Base-by-base conservation (phyloP, 2,888 invertebrate genomes). In the Noctua janthe region DNA sequence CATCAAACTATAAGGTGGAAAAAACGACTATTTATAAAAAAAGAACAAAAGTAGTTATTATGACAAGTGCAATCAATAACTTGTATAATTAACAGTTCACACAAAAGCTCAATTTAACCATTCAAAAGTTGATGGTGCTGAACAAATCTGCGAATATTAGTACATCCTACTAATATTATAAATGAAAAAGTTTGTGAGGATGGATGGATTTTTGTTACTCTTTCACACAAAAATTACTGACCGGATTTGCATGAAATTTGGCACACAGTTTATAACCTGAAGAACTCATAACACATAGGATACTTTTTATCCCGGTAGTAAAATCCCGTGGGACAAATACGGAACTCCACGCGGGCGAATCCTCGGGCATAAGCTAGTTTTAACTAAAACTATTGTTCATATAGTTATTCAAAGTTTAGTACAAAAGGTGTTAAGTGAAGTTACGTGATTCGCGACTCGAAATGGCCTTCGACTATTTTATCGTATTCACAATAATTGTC, bases 361-460 rank as follows among this genome's bases (percentile, higher is more conserved):
- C 43, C 43, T 0, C 43, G 10, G 43, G 43, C 10, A 43, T 43
- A 8, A 43, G 43, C 43, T 43, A 43, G 43, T 47, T 74, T 64
- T 66, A 69, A 23, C 15, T 15, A 4, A 71, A 29, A 64, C n/a
- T 20, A 56, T 47, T 49, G 69, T 76, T 81, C 43, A 64, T 43
- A 66, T 51, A 5, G 51, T 64, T 67, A n/a, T 67, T 71, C 51
- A 56, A 71, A 80, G 8, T 66, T 69, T 1, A 75, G 51, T 77
- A 51, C 66, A 74, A 75, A 75, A 85, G 81, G 87, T 87, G 87
- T 23, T 90, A 89, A 88, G 59, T 89, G 72, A 78, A 59, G 74
- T 81, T 78, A 86, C 76, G 75, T 86, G 70, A 66, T 82, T 81
- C 69, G 78, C 79, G 76, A 86, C 83, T 76, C 29, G 49, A 35